Conservation (phyloP, 2,888 invertebrate species). For the Lottia gigantea region DNA sequence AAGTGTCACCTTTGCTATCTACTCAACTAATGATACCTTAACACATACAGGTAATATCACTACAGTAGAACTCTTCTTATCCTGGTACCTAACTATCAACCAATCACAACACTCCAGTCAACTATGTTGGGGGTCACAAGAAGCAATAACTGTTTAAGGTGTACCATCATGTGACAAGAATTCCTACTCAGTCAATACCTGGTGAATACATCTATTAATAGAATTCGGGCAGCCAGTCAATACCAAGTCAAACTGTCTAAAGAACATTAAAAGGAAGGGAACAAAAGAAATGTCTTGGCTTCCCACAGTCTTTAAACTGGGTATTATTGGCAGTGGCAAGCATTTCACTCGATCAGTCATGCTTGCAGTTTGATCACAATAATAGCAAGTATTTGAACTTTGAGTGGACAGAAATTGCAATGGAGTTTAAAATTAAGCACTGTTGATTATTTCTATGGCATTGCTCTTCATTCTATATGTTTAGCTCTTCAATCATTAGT, state of each 20-base stretch:
- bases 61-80: slow-evolving; percentile 8
- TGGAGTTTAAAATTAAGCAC: too few species aligned
- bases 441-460: too few species aligned
- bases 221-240: slow-evolving; percentile 20
- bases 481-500: too few species aligned
- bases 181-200: slow-evolving; percentile 16
- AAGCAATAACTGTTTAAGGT: slow-evolving; percentile 14
- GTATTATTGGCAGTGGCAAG: slow-evolving; percentile 8
- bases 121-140: slow-evolving; percentile 16
- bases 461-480: too few species aligned
- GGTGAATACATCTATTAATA: slow-evolving; percentile 21
- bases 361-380: background rate
- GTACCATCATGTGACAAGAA: slow-evolving; percentile 17
- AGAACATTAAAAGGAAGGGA: slow-evolving; percentile 16
- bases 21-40: background rate
- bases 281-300: slow-evolving; percentile 1
- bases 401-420: too few species aligned
- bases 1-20: slow-evolving; percentile 5
- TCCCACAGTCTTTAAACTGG: slow-evolving; percentile 4
- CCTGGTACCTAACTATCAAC: slow-evolving; percentile 20
- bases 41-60: background rate
- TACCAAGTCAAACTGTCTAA: slow-evolving; percentile 17
- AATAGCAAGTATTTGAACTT: too few species aligned
- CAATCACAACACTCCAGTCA: slow-evolving; percentile 14
- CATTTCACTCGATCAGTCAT: slow-evolving; percentile 1